Base-by-base conservation (phyloP, 1,140 invertebrate species). In the Brachionus plicatilis region DNA sequence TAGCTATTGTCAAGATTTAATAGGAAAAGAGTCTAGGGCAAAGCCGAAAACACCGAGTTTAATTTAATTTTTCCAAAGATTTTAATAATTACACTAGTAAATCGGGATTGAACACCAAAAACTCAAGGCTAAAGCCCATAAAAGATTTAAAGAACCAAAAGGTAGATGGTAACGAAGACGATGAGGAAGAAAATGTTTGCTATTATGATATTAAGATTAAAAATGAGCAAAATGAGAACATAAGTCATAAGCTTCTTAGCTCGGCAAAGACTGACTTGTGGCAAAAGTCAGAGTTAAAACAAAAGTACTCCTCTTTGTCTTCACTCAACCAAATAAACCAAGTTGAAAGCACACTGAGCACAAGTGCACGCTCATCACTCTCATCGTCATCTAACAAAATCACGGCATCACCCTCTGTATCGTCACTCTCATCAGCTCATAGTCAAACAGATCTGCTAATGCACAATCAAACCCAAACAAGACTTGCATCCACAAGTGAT, bases 161-260 rank as follows among this genome's bases (percentile, higher is more conserved):
- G 45, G 17, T 43, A 43, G n/a, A 75, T 45, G 41, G 41, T 75
- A 24, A 75, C n/a, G 43, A 76, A 12, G 72, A 76, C 11, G 72
- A 76, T 27, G 33, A 76, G 29, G 72, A 76, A 76, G 72, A 76
- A 37, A 76, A 76, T 50, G 5, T 33, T 76, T 76, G 72, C 27
- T 76, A 27, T 50, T 76, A 76, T 76, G 72, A 50, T 53, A 76
- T 76, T 50, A 76, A 76, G 14, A 76, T 76, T 14, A 76, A 50
- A 76, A 50, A 76, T 76, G 72, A 76, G 27, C 72, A 50, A 45
- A 50, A 76, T 17, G 20, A 76, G 20, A 8, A 50, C 29, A 76
- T 76, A 14, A 47, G 47, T 17, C 45, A 76, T 27, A 76, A 76
- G 47, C 20, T 76, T 12, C 43, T 50, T 8, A 72, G 68, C 37